Percentiles rank a stretch among this genome's conserved stretches.
Evolutionary conservation across 2,113 vertebrate species (phyloP).

Genomic region (Dipodomys ordii): DNA sequence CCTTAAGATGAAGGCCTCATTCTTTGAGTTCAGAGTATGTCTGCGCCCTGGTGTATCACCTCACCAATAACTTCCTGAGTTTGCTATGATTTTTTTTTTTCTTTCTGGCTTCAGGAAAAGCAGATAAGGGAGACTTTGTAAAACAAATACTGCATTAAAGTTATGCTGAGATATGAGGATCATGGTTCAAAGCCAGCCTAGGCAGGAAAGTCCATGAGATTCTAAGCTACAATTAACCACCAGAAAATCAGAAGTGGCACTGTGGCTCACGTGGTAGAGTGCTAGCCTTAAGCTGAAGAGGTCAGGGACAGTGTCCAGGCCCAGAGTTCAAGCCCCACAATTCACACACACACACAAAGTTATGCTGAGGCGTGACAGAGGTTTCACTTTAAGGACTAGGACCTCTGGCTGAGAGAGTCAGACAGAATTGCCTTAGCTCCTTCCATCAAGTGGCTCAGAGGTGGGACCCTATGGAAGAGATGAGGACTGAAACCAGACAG

Average conservation of each 20-base stretch:
- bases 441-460: neutral
- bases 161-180: neutral
- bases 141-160: neutral
- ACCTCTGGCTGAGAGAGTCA: neutral
- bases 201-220: no score
- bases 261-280: no score
- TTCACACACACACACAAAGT: neutral
- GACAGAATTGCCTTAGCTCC: neutral
- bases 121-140: neutral
- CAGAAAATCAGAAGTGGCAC: no score
- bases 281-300: no score
- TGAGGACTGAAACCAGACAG: neutral
- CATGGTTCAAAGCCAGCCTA: no score
- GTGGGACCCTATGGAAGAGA: rapidly evolving
- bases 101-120: neutral
- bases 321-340: no score
- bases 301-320: no score
- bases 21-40: neutral
- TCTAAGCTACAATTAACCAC: no score
- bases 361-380: no score
- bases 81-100: neutral
- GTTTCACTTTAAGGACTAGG: neutral
- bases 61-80: neutral
- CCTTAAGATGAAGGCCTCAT: neutral
- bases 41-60: neutral